Evolutionary conservation across 2,113 vertebrate species (phyloP), one percentile per base, ranked within the genome.

Genomic region (Sinocyclocheilus maitianheensis): DNA sequence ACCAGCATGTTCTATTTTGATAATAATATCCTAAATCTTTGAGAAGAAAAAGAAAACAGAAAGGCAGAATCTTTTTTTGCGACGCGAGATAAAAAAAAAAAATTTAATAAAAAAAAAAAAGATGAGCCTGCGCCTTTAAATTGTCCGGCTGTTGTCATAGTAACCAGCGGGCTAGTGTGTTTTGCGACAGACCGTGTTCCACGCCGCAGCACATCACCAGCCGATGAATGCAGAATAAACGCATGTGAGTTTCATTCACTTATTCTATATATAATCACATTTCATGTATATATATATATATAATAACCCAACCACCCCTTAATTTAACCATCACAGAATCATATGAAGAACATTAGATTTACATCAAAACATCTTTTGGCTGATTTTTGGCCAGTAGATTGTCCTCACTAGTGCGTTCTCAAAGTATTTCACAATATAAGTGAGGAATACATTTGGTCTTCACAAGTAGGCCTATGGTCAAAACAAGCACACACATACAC

Each of bases 161-260:
- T 60, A 85, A 86, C 86, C 43, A 71, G 46, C 63, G n/a, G 62
- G 75, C 24, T 24, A 1, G 13, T 67, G 26, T 2, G 30, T 74
- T 90, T 90, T 87, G 78, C 89, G 89, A 88, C 89, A 80, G 20
- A 26, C 10, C 89, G 89, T 88, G 84, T 79, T 85, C 34, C 16
- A 84, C 4, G 26, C 46, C 43, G 60, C 60, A 12, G 51, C 58
- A 79, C 24, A 82, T 69, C 30, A 3, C 16, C 26, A 46, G 76
- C 20, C 20, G 80, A 81, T 22, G 80, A 26, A 81, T 69, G n/a
- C 80, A 65, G 8, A n/a, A 43, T 69, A 46, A 26, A 48, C n/a
- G 26, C 10, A 34, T 37, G 81, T 71, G 30, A 83, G 81, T 83
- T 6, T 24, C 6, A 26, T 65, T 46, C 22, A 18, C 4, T 65